Conservation (phyloP, 2,888 invertebrate genomes). For the Parelbella ahira region DNA sequence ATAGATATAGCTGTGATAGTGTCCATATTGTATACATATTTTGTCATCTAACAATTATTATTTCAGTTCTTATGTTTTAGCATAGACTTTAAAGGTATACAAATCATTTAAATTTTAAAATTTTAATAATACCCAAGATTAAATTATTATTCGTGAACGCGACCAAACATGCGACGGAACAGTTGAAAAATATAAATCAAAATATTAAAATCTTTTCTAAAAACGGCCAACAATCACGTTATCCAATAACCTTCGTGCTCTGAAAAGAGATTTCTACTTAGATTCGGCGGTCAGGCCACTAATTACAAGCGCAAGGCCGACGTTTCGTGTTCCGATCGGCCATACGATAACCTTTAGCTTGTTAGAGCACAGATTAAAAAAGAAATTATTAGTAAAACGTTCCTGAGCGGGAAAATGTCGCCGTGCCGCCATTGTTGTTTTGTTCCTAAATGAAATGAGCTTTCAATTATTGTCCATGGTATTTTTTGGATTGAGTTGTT, state of each 20-base stretch:
- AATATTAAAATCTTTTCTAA: slow-evolving; percentile 12
- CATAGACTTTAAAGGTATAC: no score
- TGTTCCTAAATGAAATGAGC: background rate
- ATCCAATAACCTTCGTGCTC: slow-evolving; percentile 15
- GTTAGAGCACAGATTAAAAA: slow-evolving; percentile 26
- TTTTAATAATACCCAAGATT: no score
- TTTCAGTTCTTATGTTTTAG: no score
- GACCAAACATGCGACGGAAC: slow-evolving; percentile 4
- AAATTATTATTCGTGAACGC: no score
- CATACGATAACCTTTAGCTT: slow-evolving; percentile 28
- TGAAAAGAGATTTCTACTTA: slow-evolving; percentile 18
- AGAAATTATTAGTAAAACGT: slow-evolving; percentile 21
- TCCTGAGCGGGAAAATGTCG: slow-evolving; percentile 27
- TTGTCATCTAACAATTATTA: no score
- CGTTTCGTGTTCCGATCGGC: slow-evolving; percentile 30
- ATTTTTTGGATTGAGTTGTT: no score
- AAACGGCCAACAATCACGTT: slow-evolving; percentile 19
- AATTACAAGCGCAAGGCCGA: slow-evolving; percentile 24
- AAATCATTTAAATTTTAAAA: no score
- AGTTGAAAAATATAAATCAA: slow-evolving; percentile 12
- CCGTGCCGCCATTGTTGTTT: background rate
- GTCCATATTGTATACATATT: no score
- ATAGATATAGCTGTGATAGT: no score
- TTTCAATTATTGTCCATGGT: no score
- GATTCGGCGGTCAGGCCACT: slow-evolving; percentile 20